These are phyloP conservation scores for Hydropsyche betteni DNA, from an alignment of 2,888 invertebrate species.

Conservation along the genomic window DNA sequence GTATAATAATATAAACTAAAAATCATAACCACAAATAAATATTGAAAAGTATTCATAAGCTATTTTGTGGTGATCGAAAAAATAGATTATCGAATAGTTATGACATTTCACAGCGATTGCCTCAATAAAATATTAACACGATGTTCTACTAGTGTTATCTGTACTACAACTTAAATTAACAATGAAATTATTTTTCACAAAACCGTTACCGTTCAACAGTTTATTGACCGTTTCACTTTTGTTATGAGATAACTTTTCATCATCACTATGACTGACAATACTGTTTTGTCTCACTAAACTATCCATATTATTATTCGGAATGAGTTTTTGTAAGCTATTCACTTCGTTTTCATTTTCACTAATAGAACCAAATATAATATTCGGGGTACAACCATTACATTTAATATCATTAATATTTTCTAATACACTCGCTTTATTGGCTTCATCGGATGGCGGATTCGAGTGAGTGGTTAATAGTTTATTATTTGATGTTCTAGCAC, in stretches of 20 bases:
- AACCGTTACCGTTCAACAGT: conserved; percentile 45
- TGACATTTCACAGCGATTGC: no score
- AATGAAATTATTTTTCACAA: conserved; percentile 20
- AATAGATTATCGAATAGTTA: no score
- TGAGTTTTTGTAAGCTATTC: conserved; percentile 37
- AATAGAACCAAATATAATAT: conserved; percentile 2
- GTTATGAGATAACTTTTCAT: conserved; percentile 42
- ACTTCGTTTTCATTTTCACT: conserved; percentile 32
- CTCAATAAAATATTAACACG: background rate
- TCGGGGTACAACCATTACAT: conserved; percentile 27
- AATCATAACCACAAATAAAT: no score
- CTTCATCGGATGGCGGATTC: background rate
- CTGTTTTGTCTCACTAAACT: conserved; percentile 41
- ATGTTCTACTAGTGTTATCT: conserved; percentile 11
- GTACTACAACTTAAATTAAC: conserved; percentile 11
- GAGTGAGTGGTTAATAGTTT: background rate
- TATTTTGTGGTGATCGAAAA: no score
- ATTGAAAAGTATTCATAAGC: no score
- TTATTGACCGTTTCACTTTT: conserved; percentile 43
- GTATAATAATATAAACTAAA: no score
- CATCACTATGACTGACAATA: conserved; percentile 44
- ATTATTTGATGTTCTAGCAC: background rate
- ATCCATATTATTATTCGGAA: conserved; percentile 42
- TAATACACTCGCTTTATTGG: conserved; percentile 6
- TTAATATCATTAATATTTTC: conserved; percentile 10